A percentile compares a stretch with the other conserved stretches of the same genome.
Conservation (phyloP, 2,888 invertebrate species). For the Cheilosia urbana region DNA sequence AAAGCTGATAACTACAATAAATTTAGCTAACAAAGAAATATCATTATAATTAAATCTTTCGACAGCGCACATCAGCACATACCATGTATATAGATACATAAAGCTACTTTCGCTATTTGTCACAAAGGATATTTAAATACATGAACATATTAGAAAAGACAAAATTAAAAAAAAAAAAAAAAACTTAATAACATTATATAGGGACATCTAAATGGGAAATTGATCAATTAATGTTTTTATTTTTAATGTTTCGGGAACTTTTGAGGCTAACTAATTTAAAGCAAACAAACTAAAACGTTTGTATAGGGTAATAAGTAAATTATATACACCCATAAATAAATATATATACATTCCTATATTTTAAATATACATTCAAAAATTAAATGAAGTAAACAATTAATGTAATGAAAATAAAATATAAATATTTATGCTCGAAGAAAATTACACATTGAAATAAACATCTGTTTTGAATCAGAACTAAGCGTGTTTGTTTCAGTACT, state of each 20-base stretch:
- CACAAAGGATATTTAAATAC: slow-evolving; percentile 30
- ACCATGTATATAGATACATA: background rate
- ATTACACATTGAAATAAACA: slow-evolving; percentile 1
- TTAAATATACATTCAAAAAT: slow-evolving; percentile 29
- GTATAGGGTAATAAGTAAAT: background rate
- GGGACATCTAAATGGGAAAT: slow-evolving; percentile 1
- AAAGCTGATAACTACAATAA: slow-evolving; percentile 41
- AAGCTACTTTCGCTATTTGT: background rate
- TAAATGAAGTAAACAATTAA: background rate
- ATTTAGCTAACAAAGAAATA: background rate
- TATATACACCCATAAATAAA: background rate
- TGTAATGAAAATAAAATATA: background rate
- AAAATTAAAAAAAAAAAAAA: too few relatives aligned
- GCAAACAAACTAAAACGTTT: background rate
- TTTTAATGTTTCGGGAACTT: slow-evolving; percentile 40
- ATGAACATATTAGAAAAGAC: slow-evolving; percentile 13
- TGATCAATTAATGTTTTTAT: slow-evolving; percentile 11
- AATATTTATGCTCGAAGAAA: slow-evolving; percentile 6
- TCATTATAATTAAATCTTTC: background rate
- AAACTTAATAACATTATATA: background rate
- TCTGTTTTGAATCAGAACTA: background rate
- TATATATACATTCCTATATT: slow-evolving; percentile 26
- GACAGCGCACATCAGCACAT: background rate
- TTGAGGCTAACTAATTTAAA: slow-evolving; percentile 22
- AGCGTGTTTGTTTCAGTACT: background rate